A percentile compares a stretch with the other conserved stretches of the same genome.
Evolutionary conservation across 2,888 invertebrate genomes (phyloP).

Genomic region (Axea sp.): DNA sequence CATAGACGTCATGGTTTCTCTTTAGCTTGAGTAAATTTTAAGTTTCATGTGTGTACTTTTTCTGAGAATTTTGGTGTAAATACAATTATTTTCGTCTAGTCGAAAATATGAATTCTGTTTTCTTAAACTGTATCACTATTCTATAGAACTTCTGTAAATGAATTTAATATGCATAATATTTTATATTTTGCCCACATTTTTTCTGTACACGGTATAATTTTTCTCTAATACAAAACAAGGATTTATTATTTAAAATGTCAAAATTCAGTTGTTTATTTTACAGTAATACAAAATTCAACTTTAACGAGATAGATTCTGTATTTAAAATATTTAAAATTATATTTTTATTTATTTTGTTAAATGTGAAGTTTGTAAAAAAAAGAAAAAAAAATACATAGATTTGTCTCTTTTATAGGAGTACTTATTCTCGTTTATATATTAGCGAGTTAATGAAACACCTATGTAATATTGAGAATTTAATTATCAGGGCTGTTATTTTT

Average conservation of each 20-base stretch:
- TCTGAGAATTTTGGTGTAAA: slow-evolving; percentile 19
- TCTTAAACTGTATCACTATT: slow-evolving; percentile 1
- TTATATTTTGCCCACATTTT: too few relatives aligned
- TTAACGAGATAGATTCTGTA: too few relatives aligned
- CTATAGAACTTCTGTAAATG: slow-evolving; percentile 2
- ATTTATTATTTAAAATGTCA: too few relatives aligned
- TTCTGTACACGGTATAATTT: too few relatives aligned
- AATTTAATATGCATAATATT: too few relatives aligned
- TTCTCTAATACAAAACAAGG: too few relatives aligned
- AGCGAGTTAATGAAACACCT: slow-evolving; percentile 49
- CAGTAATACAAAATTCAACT: too few relatives aligned
- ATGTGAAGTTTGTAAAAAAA: too few relatives aligned
- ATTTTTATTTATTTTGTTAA: too few relatives aligned
- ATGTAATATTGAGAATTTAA: slow-evolving; percentile 48
- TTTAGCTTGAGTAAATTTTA: slow-evolving; percentile 65
- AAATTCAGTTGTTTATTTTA: too few relatives aligned
- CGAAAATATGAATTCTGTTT: background rate
- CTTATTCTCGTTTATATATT: slow-evolving; percentile 70
- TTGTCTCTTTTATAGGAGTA: slow-evolving; percentile 61
- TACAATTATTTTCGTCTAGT: slow-evolving; percentile 18
- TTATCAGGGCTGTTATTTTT: slow-evolving; percentile 68
- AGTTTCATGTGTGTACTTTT: slow-evolving; percentile 16
- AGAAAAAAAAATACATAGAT: too few relatives aligned
- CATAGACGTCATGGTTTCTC: slow-evolving; percentile 72
- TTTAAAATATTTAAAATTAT: too few relatives aligned